These are phyloP conservation scores for Cossypha caffra DNA, from an alignment of 2,797 vertebrate species.

Conservation along the genomic window DNA sequence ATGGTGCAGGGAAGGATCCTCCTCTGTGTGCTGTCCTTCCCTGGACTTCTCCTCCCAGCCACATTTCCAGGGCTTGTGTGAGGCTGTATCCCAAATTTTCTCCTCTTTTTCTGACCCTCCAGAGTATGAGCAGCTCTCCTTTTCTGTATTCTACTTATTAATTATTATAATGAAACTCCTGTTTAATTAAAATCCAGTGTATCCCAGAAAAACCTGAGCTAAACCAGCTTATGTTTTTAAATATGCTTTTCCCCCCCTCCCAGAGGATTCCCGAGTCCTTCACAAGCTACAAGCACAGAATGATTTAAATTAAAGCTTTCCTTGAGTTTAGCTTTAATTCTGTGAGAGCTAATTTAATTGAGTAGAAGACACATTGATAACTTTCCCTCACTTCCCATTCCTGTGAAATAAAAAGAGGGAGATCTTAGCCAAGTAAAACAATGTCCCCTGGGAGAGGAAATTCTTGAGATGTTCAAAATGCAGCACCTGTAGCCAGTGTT, in stretches of 20 bases:
- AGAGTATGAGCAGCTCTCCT: background rate
- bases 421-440: background rate
- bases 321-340: background rate
- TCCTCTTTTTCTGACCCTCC: background rate
- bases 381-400: background rate
- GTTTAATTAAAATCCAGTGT: background rate
- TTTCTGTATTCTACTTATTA: background rate
- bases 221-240: background rate
- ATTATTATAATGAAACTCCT: background rate
- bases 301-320: background rate
- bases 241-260: rapidly evolving
- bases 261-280: background rate
- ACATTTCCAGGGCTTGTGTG: background rate
- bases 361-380: background rate
- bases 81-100: background rate
- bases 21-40: background rate
- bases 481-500: background rate
- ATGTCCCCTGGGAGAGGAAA: background rate
- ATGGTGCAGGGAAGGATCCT: background rate
- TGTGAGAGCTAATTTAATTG: background rate
- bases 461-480: background rate
- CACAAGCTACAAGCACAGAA: background rate
- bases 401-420: background rate
- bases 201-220: background rate
- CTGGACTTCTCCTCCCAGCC: background rate